Conservation (phyloP, 1,140 invertebrate species). For the Campoletis sonorensis region DNA sequence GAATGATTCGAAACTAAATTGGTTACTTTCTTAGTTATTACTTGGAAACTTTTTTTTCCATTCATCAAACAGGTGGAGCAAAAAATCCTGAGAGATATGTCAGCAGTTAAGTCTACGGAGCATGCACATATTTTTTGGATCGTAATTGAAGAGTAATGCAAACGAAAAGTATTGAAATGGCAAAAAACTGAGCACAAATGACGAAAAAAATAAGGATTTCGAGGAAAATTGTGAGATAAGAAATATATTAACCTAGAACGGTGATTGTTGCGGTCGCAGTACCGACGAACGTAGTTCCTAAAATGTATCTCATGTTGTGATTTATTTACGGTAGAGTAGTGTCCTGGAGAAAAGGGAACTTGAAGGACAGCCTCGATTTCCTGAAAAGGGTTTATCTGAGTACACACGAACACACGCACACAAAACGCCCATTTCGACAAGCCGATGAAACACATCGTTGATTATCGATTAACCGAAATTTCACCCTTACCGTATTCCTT, state of each 20-base stretch:
- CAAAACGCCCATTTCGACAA: conserved; percentile 26
- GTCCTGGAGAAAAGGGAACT: conserved; percentile 1
- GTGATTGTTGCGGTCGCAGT: conserved; percentile 77
- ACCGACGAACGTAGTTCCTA: conserved; percentile 81
- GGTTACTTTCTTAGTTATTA: too few species aligned
- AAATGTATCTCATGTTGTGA: conserved; percentile 79
- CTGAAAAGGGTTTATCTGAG: conserved; percentile 24
- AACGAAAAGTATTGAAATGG: too few species aligned
- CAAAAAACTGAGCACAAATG: too few species aligned
- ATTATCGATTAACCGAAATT: background rate
- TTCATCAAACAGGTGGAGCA: too few species aligned
- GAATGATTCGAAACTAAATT: too few species aligned
- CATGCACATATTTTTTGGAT: background rate
- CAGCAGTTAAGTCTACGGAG: too few species aligned
- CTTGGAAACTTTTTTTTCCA: too few species aligned
- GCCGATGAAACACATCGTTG: conserved; percentile 7
- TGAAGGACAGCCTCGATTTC: conserved; percentile 13
- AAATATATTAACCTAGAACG: conserved; percentile 75
- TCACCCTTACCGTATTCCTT: conserved; percentile 14
- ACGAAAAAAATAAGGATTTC: too few species aligned
- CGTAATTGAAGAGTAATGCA: background rate
- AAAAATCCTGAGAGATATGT: too few species aligned
- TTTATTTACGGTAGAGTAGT: conserved; percentile 36
- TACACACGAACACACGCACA: conserved; percentile 17
- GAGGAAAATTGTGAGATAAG: background rate